phyloP scores from a whole-genome alignment of 2,888 invertebrate genomes.

The Stratiomys singularior region DNA sequence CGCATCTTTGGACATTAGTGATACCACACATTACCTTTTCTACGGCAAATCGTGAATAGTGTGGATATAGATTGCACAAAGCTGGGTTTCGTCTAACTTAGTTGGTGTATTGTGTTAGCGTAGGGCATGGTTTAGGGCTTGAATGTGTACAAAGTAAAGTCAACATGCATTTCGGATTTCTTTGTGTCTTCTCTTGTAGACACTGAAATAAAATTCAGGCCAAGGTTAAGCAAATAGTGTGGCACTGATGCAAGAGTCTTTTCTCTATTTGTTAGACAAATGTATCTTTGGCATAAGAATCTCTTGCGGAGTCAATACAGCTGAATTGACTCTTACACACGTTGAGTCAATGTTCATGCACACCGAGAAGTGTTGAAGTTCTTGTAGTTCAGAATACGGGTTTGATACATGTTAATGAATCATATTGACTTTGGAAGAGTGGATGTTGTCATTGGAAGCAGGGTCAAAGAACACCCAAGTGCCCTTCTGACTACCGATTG shows the following conservation, averaged over 20 bases:
- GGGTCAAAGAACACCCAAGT: not conserved
- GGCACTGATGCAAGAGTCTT: not conserved
- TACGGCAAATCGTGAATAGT: not conserved
- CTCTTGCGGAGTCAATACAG: too few relatives aligned
- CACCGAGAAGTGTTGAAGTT: too few relatives aligned
- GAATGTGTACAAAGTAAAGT: slow-evolving; percentile 8
- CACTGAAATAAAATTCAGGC: not conserved
- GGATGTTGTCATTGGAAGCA: not conserved
- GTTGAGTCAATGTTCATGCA: too few relatives aligned
- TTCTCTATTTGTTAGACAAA: too few relatives aligned
- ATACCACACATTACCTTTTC: slow-evolving; percentile 20
- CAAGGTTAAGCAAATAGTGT: slow-evolving; percentile 39
- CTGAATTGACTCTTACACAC: too few relatives aligned
- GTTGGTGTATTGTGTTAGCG: slow-evolving; percentile 8
- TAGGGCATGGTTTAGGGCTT: slow-evolving; percentile 45
- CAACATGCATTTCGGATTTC: slow-evolving; percentile 6
- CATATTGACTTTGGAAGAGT: not conserved
- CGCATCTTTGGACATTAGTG: slow-evolving; percentile 11
- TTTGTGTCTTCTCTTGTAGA: not conserved
- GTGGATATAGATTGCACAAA: slow-evolving; percentile 5
- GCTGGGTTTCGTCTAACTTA: not conserved
- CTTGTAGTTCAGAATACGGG: not conserved
- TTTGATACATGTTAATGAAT: not conserved
- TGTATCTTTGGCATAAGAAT: too few relatives aligned
- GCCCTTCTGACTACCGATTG: not conserved